Base-by-base conservation (phyloP, 2,797 vertebrate species). In the Ataeniobius toweri region DNA sequence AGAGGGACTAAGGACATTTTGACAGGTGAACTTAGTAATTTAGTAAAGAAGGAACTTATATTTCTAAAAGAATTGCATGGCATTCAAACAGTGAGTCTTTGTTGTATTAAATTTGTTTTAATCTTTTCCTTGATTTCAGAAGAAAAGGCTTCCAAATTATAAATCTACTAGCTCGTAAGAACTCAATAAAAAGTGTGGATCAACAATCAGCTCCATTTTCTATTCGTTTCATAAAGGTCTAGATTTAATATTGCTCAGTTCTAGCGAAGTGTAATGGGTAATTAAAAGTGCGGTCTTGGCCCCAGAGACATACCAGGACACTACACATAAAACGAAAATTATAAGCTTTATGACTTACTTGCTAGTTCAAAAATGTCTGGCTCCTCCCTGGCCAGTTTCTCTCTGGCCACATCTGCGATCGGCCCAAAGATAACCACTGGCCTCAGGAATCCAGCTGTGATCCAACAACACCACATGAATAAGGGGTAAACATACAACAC, bases 351-450 rank as follows among this genome's bases (percentile, higher is more conserved):
- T 71, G 61, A 96, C 98, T 98, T 94, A 99, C 98, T 99, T 91
- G 98, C 98, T 67, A 99, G 95, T 90, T 99, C 98, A 88, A 98
- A 99, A 81, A 97, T 89, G 80, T 99, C 97, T 28, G 98, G 97
- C 76, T 97, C 97, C 92, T 99, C 98, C 86, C 98, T 96, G 80
- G 96, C 97, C 89, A 99, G 92, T 87, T 98, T 99, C 88, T 99
- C 98, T 91, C 98, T 94, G 5, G 96, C 98, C 84, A 97, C 95
- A 53, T 99, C 98, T 67, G 98, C 98, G 78, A 99, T 99, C 4
- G 98, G 98, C 81, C 98, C 98, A 88, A 99, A 99, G 91, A 99
- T 96, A 83, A 99, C 99, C 74, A 99, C 96, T 71, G 98, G 98
- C 89, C 98, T 96, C 85, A 99, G 95, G 94, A 99, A 99, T 18